A percentile compares a stretch with the other conserved stretches of the same genome.
Evolutionary conservation across 2,113 vertebrate genomes (phyloP).

Genomic region (Apeltes quadracus): DNA sequence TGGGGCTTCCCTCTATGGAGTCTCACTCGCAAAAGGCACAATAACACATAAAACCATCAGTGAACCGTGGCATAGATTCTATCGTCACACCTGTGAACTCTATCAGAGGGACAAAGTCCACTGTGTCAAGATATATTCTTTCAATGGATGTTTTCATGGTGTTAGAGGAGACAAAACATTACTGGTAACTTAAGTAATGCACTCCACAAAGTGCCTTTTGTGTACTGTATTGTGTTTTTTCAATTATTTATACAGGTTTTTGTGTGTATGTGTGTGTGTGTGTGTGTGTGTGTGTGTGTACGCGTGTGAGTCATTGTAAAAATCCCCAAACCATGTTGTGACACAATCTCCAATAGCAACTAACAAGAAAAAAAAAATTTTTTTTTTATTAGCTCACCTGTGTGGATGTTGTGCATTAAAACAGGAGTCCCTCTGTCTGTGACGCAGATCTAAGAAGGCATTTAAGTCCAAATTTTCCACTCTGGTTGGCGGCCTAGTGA

Average conservation of each 20-base stretch:
- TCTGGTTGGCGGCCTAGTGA: conserved; percentile 52
- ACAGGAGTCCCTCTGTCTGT: conserved; percentile 41
- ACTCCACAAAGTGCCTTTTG: not conserved
- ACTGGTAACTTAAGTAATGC: not conserved
- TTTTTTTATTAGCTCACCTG: conserved; percentile 50
- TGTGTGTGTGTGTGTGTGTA: not conserved
- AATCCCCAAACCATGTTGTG: conserved; percentile 12
- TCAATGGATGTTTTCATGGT: conserved; percentile 3
- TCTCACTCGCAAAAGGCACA: conserved; percentile 74
- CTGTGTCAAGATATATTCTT: not conserved
- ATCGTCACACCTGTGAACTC: not conserved
- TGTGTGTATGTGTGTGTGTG: not conserved
- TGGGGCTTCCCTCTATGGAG: conserved; percentile 74
- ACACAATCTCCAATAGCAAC: conserved; percentile 28
- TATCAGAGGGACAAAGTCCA: not conserved
- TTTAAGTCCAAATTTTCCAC: conserved; percentile 59
- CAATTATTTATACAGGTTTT: conserved; percentile 2
- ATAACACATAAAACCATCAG: conserved; percentile 44
- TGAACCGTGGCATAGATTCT: not conserved
- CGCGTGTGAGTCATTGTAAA: not conserved
- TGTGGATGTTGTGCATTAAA: conserved; percentile 29
- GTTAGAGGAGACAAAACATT: not conserved
- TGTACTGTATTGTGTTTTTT: not conserved
- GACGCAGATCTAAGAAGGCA: conserved; percentile 9
- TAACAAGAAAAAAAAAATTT: conserved; percentile 25